phyloP scores from a whole-genome alignment of 2,113 vertebrate genomes.

The Saccopteryx leptura region DNA sequence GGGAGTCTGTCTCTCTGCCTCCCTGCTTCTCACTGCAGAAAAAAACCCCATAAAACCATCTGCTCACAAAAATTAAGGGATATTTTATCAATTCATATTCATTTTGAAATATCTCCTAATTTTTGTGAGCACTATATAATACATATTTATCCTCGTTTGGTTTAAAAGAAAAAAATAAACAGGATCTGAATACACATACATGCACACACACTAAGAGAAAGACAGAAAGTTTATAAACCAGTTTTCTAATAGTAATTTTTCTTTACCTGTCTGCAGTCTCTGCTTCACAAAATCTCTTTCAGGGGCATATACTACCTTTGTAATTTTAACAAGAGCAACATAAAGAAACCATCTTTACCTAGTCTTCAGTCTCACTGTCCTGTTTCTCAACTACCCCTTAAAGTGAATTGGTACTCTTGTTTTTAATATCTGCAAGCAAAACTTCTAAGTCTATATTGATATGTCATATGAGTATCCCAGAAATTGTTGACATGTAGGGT shows the following conservation, averaged over 20 bases:
- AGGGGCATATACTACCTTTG: neutral
- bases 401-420: neutral
- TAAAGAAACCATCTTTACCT: neutral
- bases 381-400: slow-evolving; percentile 47
- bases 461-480: neutral
- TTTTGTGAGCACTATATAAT: neutral
- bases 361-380: neutral
- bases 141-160: neutral
- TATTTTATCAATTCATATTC: too few relatives aligned
- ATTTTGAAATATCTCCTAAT: too few relatives aligned
- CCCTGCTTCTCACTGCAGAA: too few relatives aligned
- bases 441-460: neutral
- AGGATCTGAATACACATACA: neutral
- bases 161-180: slow-evolving; percentile 30
- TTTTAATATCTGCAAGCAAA: neutral
- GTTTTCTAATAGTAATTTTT: slow-evolving; percentile 8
- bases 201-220: neutral
- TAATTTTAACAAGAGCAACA: neutral
- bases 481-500: neutral
- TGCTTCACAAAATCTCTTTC: slow-evolving; percentile 16
- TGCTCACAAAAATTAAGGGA: too few relatives aligned
- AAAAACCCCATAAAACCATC: too few relatives aligned
- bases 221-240: neutral
- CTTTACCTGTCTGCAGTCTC: neutral
- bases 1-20: too few relatives aligned